Conservation (phyloP, 2,888 invertebrate genomes). For the Epinotia ramella region DNA sequence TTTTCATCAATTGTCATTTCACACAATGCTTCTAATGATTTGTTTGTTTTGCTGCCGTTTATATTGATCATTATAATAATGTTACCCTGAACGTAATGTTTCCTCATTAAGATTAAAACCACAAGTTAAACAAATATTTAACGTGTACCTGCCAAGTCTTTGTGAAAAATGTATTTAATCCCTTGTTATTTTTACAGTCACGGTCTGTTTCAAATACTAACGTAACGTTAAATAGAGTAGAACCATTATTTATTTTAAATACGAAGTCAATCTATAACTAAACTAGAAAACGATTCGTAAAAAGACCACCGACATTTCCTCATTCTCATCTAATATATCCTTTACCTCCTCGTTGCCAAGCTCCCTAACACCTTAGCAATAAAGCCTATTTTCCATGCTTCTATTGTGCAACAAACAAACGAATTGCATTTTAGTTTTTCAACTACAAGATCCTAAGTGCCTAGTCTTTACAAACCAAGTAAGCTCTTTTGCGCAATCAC, state of each 20-base stretch:
- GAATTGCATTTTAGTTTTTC: not conserved
- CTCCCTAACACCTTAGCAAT: not conserved
- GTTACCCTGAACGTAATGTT: not conserved
- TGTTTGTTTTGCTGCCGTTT: conserved; percentile 7
- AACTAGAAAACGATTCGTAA: conserved; percentile 8
- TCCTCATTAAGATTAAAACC: conserved; percentile 14
- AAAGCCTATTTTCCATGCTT: not conserved
- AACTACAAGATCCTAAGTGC: not conserved
- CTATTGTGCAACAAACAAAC: not conserved
- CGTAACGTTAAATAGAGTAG: too few relatives aligned
- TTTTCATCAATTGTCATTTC: not conserved
- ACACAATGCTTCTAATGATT: not conserved
- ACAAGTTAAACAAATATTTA: not conserved
- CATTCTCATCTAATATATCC: not conserved
- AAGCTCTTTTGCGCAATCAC: not conserved
- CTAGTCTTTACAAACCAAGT: not conserved
- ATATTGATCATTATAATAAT: not conserved
- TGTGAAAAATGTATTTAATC: not conserved
- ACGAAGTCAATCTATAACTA: conserved; percentile 2
- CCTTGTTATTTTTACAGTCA: not conserved
- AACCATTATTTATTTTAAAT: not conserved
- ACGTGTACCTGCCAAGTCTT: not conserved
- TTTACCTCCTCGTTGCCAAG: conserved; percentile 1
- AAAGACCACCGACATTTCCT: not conserved
- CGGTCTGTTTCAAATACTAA: not conserved